Conservation (phyloP, 2,797 vertebrate species). For the Gymnoscopelus braueri region DNA sequence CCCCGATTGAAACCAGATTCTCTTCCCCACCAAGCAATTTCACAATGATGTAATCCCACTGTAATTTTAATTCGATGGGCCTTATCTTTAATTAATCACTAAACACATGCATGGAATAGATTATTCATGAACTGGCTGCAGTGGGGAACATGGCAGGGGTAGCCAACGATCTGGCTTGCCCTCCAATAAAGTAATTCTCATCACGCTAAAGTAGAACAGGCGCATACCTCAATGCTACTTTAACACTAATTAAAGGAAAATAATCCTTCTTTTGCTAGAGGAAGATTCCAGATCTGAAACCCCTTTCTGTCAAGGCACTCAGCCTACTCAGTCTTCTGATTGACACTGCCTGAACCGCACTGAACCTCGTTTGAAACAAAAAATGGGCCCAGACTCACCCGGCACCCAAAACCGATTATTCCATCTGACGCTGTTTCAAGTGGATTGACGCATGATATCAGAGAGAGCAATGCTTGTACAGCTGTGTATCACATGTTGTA, state of each 20-base stretch:
- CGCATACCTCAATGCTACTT: constrained; percentile 65
- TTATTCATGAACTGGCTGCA: constrained; percentile 68
- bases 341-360: constrained; percentile 36
- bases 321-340: constrained; percentile 31
- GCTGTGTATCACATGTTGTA: constrained; percentile 53
- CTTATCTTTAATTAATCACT: constrained; percentile 77
- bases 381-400: constrained; percentile 27
- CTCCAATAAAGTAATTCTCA: constrained; percentile 60
- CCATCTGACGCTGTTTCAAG: constrained; percentile 39
- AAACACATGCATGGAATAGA: constrained; percentile 68
- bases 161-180: constrained; percentile 43
- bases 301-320: constrained; percentile 18
- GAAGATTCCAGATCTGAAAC: constrained; percentile 44
- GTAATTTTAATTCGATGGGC: constrained; percentile 65
- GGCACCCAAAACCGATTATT: constrained; percentile 34
- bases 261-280: constrained; percentile 38
- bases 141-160: constrained; percentile 50
- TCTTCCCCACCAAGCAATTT: constrained; percentile 64
- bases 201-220: constrained; percentile 57
- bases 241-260: constrained; percentile 70
- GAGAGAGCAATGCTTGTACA: constrained; percentile 39
- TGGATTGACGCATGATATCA: constrained; percentile 40
- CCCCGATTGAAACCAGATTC: constrained; percentile 75
- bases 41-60: constrained; percentile 62
- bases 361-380: constrained; percentile 34